These are phyloP conservation scores for Axinella damicornis DNA, from an alignment of 37 sponge, comb jelly and placozoan species.

Conservation along the genomic window DNA sequence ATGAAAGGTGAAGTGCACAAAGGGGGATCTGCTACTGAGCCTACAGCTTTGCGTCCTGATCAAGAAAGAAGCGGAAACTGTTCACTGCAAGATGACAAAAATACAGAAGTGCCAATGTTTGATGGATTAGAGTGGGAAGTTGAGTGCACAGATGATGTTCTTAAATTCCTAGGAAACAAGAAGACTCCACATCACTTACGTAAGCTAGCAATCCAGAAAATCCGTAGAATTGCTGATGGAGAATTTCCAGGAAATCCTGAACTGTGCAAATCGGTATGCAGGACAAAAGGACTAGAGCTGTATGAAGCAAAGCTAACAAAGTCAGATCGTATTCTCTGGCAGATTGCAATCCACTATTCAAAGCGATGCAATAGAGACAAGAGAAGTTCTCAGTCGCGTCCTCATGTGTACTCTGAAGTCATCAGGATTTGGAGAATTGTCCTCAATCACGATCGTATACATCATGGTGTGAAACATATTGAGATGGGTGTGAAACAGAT, in stretches of 20 bases:
- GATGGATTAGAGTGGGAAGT: conserved; percentile 68
- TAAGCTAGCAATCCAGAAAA: not conserved
- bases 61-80: too few relatives aligned
- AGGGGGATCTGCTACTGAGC: too few relatives aligned
- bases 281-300: conserved; percentile 10
- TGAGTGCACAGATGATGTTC: conserved; percentile 56
- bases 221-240: conserved; percentile 51
- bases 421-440: conserved; percentile 72
- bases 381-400: too few relatives aligned
- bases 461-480: conserved; percentile 25
- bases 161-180: conserved; percentile 35
- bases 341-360: conserved; percentile 64
- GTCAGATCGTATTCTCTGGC: conserved; percentile 53
- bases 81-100: too few relatives aligned
- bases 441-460: conserved; percentile 11
- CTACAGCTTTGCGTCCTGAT: too few relatives aligned
- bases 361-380: too few relatives aligned
- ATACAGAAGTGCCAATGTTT: not conserved
- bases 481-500: conserved; percentile 22
- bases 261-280: not conserved
- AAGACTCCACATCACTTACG: not conserved
- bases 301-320: conserved; percentile 65
- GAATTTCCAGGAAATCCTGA: conserved; percentile 18
- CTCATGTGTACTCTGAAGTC: conserved; percentile 57
- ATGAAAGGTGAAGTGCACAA: too few relatives aligned